Percentiles rank a stretch among this genome's conserved stretches.
These are phyloP conservation scores for Polydrusus tereticollis DNA, from an alignment of 2,888 invertebrate species.

Conservation along the genomic window DNA sequence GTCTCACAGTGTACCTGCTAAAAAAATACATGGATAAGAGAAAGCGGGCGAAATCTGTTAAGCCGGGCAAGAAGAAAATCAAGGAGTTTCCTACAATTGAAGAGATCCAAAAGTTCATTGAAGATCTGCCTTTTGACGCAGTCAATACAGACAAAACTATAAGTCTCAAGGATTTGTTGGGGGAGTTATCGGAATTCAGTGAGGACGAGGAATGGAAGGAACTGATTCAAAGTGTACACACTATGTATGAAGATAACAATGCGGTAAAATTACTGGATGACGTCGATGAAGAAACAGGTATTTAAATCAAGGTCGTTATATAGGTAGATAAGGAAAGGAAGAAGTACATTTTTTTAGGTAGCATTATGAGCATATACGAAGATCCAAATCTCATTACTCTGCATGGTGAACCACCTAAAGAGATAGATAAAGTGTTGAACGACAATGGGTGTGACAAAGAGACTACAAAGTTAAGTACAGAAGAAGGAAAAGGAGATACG, in stretches of 20 bases:
- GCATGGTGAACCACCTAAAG: not conserved
- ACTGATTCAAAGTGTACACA: slow-evolving; percentile 59
- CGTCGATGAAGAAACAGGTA: slow-evolving; percentile 12
- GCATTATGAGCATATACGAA: slow-evolving; percentile 37
- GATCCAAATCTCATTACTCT: slow-evolving; percentile 28
- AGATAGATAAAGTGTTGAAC: not conserved
- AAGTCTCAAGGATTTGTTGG: slow-evolving; percentile 58
- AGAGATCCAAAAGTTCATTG: slow-evolving; percentile 59
- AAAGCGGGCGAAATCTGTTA: slow-evolving; percentile 34
- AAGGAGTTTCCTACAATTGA: slow-evolving; percentile 58
- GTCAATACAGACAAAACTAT: slow-evolving; percentile 52
- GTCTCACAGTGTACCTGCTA: slow-evolving; percentile 36
- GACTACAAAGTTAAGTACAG: not conserved
- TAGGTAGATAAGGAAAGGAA: too few species aligned
- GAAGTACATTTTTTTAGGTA: slow-evolving; percentile 28
- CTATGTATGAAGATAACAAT: slow-evolving; percentile 51
- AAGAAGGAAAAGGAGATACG: slow-evolving; percentile 6
- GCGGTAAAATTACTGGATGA: not conserved
- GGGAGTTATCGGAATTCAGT: slow-evolving; percentile 59
- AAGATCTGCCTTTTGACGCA: slow-evolving; percentile 59
- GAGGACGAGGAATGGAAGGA: slow-evolving; percentile 62
- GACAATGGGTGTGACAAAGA: not conserved
- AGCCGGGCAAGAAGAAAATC: slow-evolving; percentile 49
- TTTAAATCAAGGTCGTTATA: not conserved
- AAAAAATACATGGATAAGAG: slow-evolving; percentile 42